Evolutionary conservation across 53 echinoderm and acorn worm genomes (phyloP), one percentile per base, ranked within the genome.

Genomic region (Holothuria leucospilota): DNA sequence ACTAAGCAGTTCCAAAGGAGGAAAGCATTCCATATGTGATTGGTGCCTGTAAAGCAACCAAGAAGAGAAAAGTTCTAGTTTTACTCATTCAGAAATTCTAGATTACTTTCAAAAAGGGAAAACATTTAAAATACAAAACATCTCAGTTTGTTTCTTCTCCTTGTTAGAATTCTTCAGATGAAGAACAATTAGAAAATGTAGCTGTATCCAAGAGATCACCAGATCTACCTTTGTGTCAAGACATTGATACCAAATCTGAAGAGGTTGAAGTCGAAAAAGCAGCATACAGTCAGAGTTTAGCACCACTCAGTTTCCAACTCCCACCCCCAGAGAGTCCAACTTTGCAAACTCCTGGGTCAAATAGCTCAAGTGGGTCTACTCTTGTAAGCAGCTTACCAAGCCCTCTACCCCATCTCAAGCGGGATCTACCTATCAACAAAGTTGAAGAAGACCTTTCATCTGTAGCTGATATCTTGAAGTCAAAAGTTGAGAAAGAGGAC

Each of bases 351-450:
- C 39, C 30, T 38, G 75, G 80, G 13, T 80, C 80, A 12, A 20
- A 21, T 26, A 83, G 84, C 63, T 83, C 84, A 8, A 66, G 40
- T n/a, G 84, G 84, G 51, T 83, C 84, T 8, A 83, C 84, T n/a
- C 49, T 83, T 0, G 67, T 83, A 12, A 46, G 66, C 28, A 63
- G 84, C 65, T 66, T 83, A 25, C 84, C 84, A 0, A 83, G 84
- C 18, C 84, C 84, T 23, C 49, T 26, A 23, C 65, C 67, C n/a
- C 41, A 40, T 59, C 60, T 21, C 21, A 59, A 80, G 6, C 61
- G 11, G 16, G 56, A 25, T 38, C 80, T 20, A 15, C 28, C 60
- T 20, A 21, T 56, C 7, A 51, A 53, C 8, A 58, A 56, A 20
- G 78, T 78, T 20, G 78, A 78, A 53, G 80, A 61, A 62, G 34